Percentiles rank a stretch among this genome's conserved stretches.
Conservation (phyloP, 1,140 invertebrate species). For the Drosophila navojoa region DNA sequence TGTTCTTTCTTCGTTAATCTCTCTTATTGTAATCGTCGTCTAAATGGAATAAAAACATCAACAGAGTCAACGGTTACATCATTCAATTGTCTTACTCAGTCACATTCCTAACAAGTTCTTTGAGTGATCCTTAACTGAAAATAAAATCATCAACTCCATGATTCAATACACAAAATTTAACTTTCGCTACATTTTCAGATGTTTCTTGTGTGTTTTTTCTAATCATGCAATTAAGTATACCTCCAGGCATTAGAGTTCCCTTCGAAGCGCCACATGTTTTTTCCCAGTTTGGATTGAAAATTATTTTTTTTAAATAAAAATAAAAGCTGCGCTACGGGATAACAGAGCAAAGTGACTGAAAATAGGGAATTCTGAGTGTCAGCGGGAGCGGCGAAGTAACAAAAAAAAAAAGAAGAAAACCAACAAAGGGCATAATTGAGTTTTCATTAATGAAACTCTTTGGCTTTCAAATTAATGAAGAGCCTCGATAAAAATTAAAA, state of each 20-base stretch:
- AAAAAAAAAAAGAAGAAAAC: too few relatives aligned
- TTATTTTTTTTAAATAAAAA: not conserved
- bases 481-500: constrained; percentile 6
- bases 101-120: too few relatives aligned
- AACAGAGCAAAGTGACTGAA: not conserved
- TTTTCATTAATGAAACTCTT: constrained; percentile 66
- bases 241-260: not conserved
- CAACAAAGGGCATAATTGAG: constrained; percentile 64
- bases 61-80: too few relatives aligned
- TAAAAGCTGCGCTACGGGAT: constrained; percentile 9
- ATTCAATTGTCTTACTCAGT: too few relatives aligned
- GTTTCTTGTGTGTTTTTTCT: not conserved
- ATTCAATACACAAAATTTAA: not conserved
- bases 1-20: too few relatives aligned
- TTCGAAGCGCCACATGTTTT: constrained; percentile 32
- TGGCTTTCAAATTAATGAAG: constrained; percentile 67
- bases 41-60: too few relatives aligned
- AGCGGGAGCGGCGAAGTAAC: too few relatives aligned
- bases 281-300: constrained; percentile 14
- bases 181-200: not conserved
- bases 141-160: too few relatives aligned
- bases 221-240: constrained; percentile 5
- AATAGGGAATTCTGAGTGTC: not conserved
- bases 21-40: too few relatives aligned
- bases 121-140: too few relatives aligned